Conservation (phyloP, 1,140 invertebrate genomes). For the Trypoxylus dichotomus region DNA sequence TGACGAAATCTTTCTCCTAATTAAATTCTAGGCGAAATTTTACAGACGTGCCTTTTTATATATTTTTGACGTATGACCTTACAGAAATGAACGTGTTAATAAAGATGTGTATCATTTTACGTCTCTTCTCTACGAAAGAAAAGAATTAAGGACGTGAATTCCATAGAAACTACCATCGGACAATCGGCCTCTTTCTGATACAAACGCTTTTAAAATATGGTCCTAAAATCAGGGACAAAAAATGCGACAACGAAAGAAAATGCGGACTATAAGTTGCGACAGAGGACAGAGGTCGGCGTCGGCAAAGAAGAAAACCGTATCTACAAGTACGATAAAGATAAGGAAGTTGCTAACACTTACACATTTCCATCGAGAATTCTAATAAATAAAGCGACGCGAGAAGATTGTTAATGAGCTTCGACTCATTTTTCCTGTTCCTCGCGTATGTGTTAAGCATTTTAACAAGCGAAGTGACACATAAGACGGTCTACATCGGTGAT, state of each 20-base stretch:
- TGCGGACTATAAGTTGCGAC: not conserved
- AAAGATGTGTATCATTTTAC: not conserved
- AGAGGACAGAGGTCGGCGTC: not conserved
- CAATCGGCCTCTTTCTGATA: not conserved
- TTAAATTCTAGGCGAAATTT: too few species aligned
- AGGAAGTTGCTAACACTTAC: slow-evolving; percentile 2
- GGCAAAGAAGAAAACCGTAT: not conserved
- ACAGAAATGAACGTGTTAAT: not conserved
- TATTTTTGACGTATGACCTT: too few species aligned
- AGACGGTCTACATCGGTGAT: not conserved
- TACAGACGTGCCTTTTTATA: too few species aligned
- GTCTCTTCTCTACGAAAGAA: not conserved
- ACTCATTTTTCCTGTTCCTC: not conserved
- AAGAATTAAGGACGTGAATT: not conserved
- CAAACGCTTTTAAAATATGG: not conserved
- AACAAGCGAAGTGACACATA: not conserved
- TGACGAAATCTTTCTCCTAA: too few species aligned
- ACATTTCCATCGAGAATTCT: not conserved
- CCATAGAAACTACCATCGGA: not conserved
- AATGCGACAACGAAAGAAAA: not conserved
- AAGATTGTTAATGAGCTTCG: not conserved
- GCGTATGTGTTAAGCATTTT: not conserved
- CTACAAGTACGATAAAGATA: not conserved
- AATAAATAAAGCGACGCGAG: not conserved
- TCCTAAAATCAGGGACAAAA: not conserved